Conservation (phyloP, 2,797 vertebrate species). For the Siniperca scherzeri region DNA sequence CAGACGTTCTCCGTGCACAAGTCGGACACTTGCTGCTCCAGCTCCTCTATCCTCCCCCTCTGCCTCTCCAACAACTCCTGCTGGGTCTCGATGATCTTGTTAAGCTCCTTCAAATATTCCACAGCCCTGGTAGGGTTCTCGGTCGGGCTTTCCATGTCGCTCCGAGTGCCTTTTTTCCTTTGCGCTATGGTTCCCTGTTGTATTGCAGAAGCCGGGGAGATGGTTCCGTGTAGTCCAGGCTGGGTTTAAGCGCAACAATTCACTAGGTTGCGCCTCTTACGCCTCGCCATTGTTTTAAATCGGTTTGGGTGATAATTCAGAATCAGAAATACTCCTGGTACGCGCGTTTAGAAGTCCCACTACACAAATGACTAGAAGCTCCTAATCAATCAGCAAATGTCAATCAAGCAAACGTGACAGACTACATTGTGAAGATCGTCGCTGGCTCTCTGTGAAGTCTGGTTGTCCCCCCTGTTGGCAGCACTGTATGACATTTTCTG, state of each 20-base stretch:
- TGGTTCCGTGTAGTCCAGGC: constrained; percentile 28
- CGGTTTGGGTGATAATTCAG: constrained; percentile 14
- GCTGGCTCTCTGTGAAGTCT: constrained; percentile 14
- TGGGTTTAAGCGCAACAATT: constrained; percentile 62
- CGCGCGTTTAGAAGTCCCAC: constrained; percentile 34
- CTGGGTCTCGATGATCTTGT: constrained; percentile 96
- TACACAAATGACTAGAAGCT: constrained; percentile 29
- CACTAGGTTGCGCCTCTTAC: constrained; percentile 70
- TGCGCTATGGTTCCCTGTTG: constrained; percentile 28
- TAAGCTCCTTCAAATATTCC: constrained; percentile 94
- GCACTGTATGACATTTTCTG: constrained; percentile 47
- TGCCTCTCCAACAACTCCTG: constrained; percentile 95
- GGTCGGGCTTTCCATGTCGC: constrained; percentile 86
- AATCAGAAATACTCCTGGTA: constrained; percentile 22
- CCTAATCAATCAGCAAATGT: background rate
- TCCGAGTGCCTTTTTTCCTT: constrained; percentile 7
- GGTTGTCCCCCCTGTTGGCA: constrained; percentile 31
- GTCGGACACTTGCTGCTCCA: constrained; percentile 96
- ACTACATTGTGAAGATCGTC: background rate
- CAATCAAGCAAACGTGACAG: constrained; percentile 19
- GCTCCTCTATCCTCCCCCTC: constrained; percentile 92
- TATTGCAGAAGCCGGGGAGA: constrained; percentile 35
- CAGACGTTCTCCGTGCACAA: constrained; percentile 91
- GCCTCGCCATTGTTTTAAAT: constrained; percentile 79
- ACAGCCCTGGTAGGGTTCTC: constrained; percentile 93